Evolutionary conservation across 2,888 invertebrate genomes (phyloP).

Genomic region (Thera obeliscata): DNA sequence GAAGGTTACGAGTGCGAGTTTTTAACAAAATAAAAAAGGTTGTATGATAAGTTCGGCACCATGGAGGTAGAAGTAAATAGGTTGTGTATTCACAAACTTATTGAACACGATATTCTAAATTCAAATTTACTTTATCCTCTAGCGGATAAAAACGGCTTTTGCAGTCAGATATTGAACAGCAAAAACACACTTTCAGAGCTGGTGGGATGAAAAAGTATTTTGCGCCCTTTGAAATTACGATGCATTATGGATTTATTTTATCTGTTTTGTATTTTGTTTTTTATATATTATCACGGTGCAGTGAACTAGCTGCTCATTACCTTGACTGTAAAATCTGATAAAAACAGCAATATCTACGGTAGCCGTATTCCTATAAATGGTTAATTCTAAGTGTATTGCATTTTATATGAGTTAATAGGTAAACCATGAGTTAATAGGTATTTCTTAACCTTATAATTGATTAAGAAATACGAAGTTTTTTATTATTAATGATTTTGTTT

Average conservation of each 20-base stretch:
- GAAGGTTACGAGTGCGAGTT: too few relatives aligned
- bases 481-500: background rate
- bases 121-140: too few relatives aligned
- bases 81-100: too few relatives aligned
- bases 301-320: background rate
- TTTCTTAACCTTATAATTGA: background rate
- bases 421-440: background rate
- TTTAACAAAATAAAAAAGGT: too few relatives aligned
- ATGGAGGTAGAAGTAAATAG: too few relatives aligned
- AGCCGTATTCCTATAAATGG: constrained; percentile 26
- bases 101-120: too few relatives aligned
- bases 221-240: too few relatives aligned
- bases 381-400: constrained; percentile 9
- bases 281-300: background rate
- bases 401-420: background rate
- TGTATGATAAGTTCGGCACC: too few relatives aligned
- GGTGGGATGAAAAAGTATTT: too few relatives aligned
- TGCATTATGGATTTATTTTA: background rate
- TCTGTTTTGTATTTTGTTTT: background rate
- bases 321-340: background rate
- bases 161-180: too few relatives aligned
- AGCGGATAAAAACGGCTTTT: too few relatives aligned
- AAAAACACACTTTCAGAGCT: too few relatives aligned
- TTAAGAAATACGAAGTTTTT: background rate
- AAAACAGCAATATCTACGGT: background rate